phyloP scores from a whole-genome alignment of 2,888 invertebrate species.

The Drosophila siamana region DNA sequence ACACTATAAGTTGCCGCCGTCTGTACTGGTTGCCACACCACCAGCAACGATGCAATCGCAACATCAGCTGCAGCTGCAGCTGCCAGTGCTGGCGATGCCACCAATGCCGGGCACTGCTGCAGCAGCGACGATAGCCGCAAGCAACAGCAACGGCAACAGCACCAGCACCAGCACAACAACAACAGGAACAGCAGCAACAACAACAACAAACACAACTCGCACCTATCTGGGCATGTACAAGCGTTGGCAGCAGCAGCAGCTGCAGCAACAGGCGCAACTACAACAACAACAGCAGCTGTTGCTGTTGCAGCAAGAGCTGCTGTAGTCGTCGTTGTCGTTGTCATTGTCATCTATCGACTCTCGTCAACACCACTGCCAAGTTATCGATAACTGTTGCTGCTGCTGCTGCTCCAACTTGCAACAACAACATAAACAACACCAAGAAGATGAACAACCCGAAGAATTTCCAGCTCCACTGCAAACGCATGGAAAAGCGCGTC shows the following conservation, averaged over 20 bases:
- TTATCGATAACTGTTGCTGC: slow-evolving; percentile 21
- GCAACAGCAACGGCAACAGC: slow-evolving; percentile 29
- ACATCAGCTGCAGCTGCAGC: slow-evolving; percentile 37
- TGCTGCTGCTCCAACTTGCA: slow-evolving; percentile 24
- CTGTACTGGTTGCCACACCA: slow-evolving; percentile 26
- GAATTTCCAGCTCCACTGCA: slow-evolving; percentile 52
- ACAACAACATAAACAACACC: slow-evolving; percentile 27
- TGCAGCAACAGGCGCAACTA: slow-evolving; percentile 71
- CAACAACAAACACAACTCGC: slow-evolving; percentile 44
- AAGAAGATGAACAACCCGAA: slow-evolving; percentile 27
- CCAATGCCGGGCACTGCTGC: slow-evolving; percentile 3
- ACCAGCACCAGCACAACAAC: slow-evolving; percentile 27
- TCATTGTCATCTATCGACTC: neutral
- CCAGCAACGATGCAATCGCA: slow-evolving; percentile 40
- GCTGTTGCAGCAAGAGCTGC: slow-evolving; percentile 66
- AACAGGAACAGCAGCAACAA: too few species aligned
- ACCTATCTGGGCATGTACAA: slow-evolving; percentile 70
- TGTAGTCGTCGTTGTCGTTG: slow-evolving; percentile 29
- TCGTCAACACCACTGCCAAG: slow-evolving; percentile 24
- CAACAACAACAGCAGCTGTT: slow-evolving; percentile 71
- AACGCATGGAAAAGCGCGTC: slow-evolving; percentile 29
- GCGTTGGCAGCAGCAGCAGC: slow-evolving; percentile 75
- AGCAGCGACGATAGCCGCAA: slow-evolving; percentile 15
- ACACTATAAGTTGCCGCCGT: slow-evolving; percentile 51
- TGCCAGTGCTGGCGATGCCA: slow-evolving; percentile 23